phyloP scores from a whole-genome alignment of 2,888 invertebrate genomes.

The Mechanitis messenoides region DNA sequence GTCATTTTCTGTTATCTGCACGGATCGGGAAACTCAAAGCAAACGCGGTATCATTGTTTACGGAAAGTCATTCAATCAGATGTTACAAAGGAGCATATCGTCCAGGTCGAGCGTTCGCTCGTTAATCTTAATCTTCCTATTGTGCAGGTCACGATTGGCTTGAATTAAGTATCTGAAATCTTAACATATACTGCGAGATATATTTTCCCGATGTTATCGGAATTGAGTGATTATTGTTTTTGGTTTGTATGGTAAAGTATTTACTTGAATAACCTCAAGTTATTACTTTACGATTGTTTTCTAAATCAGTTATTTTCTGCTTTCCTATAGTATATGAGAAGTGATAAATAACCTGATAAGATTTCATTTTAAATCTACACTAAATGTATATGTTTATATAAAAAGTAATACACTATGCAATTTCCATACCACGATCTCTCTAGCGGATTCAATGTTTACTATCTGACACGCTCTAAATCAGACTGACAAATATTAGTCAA shows the following conservation, averaged over 20 bases:
- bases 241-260: constrained; percentile 1
- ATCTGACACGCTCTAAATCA: no score
- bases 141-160: constrained; percentile 53
- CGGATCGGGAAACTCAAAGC: constrained; percentile 38
- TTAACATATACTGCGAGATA: constrained; percentile 24
- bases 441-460: no score
- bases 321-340: no score
- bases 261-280: background rate
- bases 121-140: constrained; percentile 66
- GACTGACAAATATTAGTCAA: no score
- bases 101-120: constrained; percentile 45
- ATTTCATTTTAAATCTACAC: no score
- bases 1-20: constrained; percentile 44
- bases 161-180: constrained; percentile 28
- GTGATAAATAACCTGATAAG: no score
- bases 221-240: constrained; percentile 9
- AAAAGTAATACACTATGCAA: no score
- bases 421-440: no score
- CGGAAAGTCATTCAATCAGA: constrained; percentile 67
- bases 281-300: no score
- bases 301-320: no score
- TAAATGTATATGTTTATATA: no score
- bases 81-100: constrained; percentile 61
- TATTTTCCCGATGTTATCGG: constrained; percentile 15
- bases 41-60: constrained; percentile 64